Evolutionary conservation across 92 coral and sea anemone species (phyloP).

Genomic region (Actinernus sp.): DNA sequence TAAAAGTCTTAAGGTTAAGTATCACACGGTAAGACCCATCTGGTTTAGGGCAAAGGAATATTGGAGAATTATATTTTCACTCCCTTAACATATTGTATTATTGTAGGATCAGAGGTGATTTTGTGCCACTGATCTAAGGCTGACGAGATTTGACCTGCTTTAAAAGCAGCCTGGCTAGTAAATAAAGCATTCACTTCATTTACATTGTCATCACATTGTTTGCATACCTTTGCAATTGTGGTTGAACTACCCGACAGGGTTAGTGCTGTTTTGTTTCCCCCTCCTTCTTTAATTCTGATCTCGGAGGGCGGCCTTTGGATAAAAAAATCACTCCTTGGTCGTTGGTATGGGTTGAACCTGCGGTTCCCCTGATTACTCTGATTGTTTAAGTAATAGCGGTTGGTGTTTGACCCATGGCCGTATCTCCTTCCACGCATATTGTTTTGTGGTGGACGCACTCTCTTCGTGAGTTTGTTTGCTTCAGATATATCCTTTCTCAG

Average conservation of each 20-base stretch:
- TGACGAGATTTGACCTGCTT: slow-evolving; percentile 35
- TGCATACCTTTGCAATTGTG: not conserved
- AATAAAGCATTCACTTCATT: not conserved
- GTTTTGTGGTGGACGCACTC: slow-evolving; percentile 18
- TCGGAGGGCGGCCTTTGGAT: slow-evolving; percentile 36
- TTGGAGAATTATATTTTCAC: slow-evolving; percentile 59
- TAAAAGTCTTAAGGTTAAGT: slow-evolving; percentile 54
- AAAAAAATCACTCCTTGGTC: slow-evolving; percentile 44
- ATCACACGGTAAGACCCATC: slow-evolving; percentile 60
- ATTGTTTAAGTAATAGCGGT: not conserved
- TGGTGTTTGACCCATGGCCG: not conserved
- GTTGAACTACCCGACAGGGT: not conserved
- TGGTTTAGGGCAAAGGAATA: slow-evolving; percentile 57
- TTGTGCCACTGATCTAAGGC: slow-evolving; percentile 31
- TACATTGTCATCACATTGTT: no score
- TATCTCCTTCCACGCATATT: not conserved
- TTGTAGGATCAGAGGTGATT: slow-evolving; percentile 43
- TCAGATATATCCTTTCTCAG: slow-evolving; percentile 51
- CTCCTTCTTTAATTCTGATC: slow-evolving; percentile 11
- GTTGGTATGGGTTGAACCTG: slow-evolving; percentile 27
- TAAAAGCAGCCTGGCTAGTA: slow-evolving; percentile 28
- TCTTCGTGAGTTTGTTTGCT: slow-evolving; percentile 40
- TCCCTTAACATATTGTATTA: slow-evolving; percentile 55
- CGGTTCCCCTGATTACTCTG: slow-evolving; percentile 9
- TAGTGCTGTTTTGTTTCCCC: slow-evolving; percentile 16